Evolutionary conservation across 2,113 vertebrate species (phyloP).

Genomic region (Parotia lawesii): DNA sequence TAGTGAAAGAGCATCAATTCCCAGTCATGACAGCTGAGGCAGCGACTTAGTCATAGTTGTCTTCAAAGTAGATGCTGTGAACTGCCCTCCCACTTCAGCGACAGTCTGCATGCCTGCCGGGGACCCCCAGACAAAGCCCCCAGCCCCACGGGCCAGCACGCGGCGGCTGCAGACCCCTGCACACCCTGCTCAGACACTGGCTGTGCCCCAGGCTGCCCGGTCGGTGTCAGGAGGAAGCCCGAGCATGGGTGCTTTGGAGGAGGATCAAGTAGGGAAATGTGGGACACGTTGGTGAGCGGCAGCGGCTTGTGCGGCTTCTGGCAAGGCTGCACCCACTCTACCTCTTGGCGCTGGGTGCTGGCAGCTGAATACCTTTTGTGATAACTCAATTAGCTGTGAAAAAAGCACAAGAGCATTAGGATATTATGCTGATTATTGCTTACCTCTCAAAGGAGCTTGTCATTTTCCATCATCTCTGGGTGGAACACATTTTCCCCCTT

Average conservation of each 20-base stretch:
- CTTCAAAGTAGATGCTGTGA: neutral
- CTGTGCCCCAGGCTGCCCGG: neutral
- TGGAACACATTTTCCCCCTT: neutral
- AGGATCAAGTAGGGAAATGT: neutral
- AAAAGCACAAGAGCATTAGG: neutral
- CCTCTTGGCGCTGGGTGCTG: neutral
- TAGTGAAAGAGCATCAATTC: neutral
- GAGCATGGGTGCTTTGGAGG: neutral
- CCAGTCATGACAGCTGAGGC: neutral
- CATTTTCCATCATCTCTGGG: neutral
- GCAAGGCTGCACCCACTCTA: neutral
- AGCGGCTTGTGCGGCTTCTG: neutral
- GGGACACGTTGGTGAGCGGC: neutral
- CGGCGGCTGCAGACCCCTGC: rapidly evolving
- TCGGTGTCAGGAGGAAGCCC: neutral
- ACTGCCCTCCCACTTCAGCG: neutral
- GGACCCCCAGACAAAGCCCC: neutral
- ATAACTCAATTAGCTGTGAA: neutral
- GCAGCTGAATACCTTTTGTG: neutral
- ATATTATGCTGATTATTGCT: neutral
- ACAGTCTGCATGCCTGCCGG: neutral
- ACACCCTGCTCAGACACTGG: neutral
- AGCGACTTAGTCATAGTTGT: neutral
- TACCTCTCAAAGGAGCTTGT: neutral
- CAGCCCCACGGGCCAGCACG: rapidly evolving